Base-by-base conservation (phyloP, 2,113 vertebrate species). In the Mastomys coucha region DNA sequence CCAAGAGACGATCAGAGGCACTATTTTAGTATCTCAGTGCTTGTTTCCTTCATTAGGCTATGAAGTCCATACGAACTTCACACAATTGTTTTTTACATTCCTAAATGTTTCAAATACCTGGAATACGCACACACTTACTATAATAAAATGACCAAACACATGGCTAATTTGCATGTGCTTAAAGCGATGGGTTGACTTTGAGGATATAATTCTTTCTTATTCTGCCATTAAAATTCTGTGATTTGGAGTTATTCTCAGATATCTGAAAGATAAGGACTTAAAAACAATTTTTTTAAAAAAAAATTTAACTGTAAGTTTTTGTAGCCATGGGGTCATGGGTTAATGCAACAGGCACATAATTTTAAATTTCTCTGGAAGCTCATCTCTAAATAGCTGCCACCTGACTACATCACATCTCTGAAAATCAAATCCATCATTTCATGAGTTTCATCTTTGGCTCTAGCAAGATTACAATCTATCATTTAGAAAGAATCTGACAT, bases 401-500 rank as follows among this genome's bases (percentile, higher is more conserved):
- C 88, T 92, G 88, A 88, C 92, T 82, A 92, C 60, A 81, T 78
- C 60, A 80, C 60, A 72, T 91, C 13, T 75, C 81, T 95, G 84
- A 97, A 97, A 97, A 97, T 97, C 92, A 96, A 93, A 97, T 95
- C 88, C 91, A 94, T 91, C 95, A 97, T 96, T 97, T 97, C 89
- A 49, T 91, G 95, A 94, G 93, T 96, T 97, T 92, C 77, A 70
- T 94, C 97, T 93, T 93, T 93, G 90, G 78, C 91, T 95, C 42
- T 82, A 91, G 91, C 93, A 86, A 97, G 92, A 97, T 98, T 97
- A 97, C 93, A 97, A 97, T 97, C 96, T 96, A 91, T 97, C 97
- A 96, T 98, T 98, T 97, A 93, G 85, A 92, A 60, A 78, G 92
- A 97, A 91, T 94, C 77, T 96, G 97, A 98, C 92, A 96, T 94